Percentiles rank a stretch among this genome's conserved stretches.
phyloP scores from a whole-genome alignment of 1,140 invertebrate genomes.

The Oryzaephilus surinamensis region DNA sequence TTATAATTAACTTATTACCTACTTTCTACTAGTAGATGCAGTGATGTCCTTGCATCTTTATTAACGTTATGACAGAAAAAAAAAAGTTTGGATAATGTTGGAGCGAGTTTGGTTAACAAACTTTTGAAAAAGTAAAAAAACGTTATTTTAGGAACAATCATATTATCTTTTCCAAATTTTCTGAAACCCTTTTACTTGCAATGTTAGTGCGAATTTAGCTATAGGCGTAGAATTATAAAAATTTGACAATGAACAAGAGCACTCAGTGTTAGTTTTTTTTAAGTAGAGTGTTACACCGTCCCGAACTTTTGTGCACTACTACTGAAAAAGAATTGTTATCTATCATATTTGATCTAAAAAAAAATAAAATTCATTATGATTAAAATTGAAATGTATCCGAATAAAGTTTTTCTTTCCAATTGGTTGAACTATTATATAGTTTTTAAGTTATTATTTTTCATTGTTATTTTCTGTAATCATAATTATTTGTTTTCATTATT shows the following conservation, averaged over 20 bases:
- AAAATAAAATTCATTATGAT: too few species aligned
- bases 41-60: constrained; percentile 16
- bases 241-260: constrained; percentile 7
- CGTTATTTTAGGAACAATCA: constrained; percentile 17
- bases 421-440: too few species aligned
- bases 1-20: constrained; percentile 33
- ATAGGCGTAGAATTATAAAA: constrained; percentile 22
- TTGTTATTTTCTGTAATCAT: too few species aligned
- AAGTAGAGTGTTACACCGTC: constrained; percentile 14
- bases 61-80: constrained; percentile 23
- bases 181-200: constrained; percentile 22
- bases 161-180: constrained; percentile 21
- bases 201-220: constrained; percentile 17
- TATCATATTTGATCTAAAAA: constrained; percentile 26
- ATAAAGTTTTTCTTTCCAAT: too few species aligned
- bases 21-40: constrained; percentile 24
- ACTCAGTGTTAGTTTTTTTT: constrained; percentile 14
- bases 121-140: constrained; percentile 7
- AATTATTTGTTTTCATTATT: too few species aligned
- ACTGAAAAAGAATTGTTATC: constrained; percentile 31
- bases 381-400: too few species aligned
- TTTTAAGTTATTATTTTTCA: too few species aligned
- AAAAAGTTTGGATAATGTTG: constrained; percentile 5
- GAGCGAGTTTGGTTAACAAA: neutral
- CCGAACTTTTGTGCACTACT: constrained; percentile 24